Percentiles rank a stretch among this genome's conserved stretches.
These are phyloP conservation scores for Dicrurus megarhynchus DNA, from an alignment of 2,113 vertebrate genomes.

Conservation along the genomic window DNA sequence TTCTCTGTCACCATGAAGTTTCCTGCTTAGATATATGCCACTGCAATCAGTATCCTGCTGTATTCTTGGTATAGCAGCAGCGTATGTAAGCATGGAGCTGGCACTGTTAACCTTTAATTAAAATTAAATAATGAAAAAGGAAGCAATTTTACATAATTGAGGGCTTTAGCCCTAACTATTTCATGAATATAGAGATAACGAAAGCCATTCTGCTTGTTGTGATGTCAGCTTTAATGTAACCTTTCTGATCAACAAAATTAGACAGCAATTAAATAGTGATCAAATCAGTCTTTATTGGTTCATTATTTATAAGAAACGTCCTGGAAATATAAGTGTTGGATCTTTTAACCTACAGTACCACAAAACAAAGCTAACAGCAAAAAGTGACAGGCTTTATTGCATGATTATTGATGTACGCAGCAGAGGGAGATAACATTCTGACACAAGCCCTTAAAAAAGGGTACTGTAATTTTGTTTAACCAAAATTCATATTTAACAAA, in stretches of 20 bases:
- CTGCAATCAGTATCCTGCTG: background rate
- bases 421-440: background rate
- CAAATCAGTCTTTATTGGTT: slow-evolving; percentile 14
- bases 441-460: slow-evolving; percentile 46
- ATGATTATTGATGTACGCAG: background rate
- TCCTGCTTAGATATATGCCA: background rate
- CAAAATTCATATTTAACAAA: slow-evolving; percentile 45
- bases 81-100: background rate
- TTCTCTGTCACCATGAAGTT: background rate
- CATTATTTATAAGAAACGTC: background rate
- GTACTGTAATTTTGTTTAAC: slow-evolving; percentile 58
- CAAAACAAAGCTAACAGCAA: background rate
- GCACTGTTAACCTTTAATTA: background rate
- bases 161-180: background rate
- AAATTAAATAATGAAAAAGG: background rate
- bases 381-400: background rate
- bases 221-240: background rate
- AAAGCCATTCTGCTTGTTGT: background rate
- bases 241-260: background rate
- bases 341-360: background rate
- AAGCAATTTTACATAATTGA: background rate
- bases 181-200: background rate
- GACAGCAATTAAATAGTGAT: background rate
- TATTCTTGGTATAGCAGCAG: background rate
- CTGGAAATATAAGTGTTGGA: background rate